These are phyloP conservation scores for Hemiscyllium ocellatum DNA, from an alignment of 2,113 vertebrate species.

Conservation along the genomic window DNA sequence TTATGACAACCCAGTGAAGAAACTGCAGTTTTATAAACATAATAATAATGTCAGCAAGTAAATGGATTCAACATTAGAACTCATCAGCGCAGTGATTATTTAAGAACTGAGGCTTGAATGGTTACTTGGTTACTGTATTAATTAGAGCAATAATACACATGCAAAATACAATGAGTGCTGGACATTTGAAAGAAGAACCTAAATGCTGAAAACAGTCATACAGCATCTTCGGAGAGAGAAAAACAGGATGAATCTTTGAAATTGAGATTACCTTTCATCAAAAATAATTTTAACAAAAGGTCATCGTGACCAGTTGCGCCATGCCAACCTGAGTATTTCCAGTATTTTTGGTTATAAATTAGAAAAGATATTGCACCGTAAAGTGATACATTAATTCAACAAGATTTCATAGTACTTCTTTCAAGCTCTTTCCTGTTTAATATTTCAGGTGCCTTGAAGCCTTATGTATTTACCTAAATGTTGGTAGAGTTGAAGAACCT, in stretches of 20 bases:
- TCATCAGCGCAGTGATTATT: background rate
- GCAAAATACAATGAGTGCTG: background rate
- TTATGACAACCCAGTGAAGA: background rate
- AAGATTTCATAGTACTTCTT: background rate
- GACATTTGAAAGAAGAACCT: background rate
- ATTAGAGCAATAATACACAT: conserved; percentile 19
- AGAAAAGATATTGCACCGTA: background rate
- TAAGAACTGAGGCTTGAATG: conserved; percentile 41
- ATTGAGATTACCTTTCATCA: background rate
- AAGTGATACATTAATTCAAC: background rate
- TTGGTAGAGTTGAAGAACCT: conserved; percentile 76
- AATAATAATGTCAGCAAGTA: background rate
- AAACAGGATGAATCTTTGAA: too few species aligned
- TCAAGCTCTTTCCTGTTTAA: conserved; percentile 42
- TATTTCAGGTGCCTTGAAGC: conserved; percentile 82
- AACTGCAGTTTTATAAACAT: background rate
- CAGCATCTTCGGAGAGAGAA: too few species aligned
- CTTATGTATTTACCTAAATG: conserved; percentile 81
- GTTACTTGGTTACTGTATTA: conserved; percentile 25
- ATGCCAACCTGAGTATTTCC: background rate
- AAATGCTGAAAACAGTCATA: too few species aligned
- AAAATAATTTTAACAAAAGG: background rate
- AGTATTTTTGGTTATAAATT: conserved; percentile 40
- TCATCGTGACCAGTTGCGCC: background rate
- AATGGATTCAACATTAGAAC: background rate